A percentile compares a stretch with the other conserved stretches of the same genome.
Evolutionary conservation across 1,140 invertebrate genomes (phyloP).

Genomic region (Diuraphis noxia): DNA sequence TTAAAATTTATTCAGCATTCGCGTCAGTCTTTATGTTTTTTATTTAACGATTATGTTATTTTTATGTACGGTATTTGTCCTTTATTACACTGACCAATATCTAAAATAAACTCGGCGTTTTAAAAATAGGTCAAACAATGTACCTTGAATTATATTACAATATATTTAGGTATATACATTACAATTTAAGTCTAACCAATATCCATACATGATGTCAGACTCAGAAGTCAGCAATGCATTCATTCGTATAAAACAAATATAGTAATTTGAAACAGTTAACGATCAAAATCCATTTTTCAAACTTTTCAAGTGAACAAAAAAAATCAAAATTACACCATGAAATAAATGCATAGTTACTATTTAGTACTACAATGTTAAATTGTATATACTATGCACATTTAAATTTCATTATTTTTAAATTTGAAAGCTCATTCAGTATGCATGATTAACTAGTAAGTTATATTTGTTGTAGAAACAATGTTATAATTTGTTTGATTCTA

Average conservation of each 20-base stretch:
- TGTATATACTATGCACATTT: not conserved
- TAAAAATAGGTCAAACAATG: not conserved
- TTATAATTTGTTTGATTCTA: not conserved
- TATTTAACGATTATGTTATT: too few relatives aligned
- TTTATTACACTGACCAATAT: not conserved
- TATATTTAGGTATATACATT: not conserved
- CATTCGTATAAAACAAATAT: not conserved
- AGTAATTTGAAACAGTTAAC: not conserved
- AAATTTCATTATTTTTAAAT: not conserved
- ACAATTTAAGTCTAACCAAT: not conserved
- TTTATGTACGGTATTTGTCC: not conserved
- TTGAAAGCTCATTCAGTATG: not conserved
- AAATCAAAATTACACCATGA: too few relatives aligned
- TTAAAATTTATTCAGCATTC: not conserved
- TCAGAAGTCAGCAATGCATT: not conserved
- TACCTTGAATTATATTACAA: not conserved
- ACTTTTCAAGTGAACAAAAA: not conserved
- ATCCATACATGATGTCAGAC: not conserved
- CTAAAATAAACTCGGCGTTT: not conserved
- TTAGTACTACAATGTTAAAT: too few relatives aligned
- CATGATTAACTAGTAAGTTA: not conserved
- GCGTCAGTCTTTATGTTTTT: too few relatives aligned
- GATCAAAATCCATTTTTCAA: not conserved
- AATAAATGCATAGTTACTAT: too few relatives aligned
- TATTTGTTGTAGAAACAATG: not conserved